Percentiles rank a stretch among this genome's conserved stretches.
Evolutionary conservation across 92 coral and sea anemone genomes (phyloP).

Genomic region (Anthopleura xanthogrammica): DNA sequence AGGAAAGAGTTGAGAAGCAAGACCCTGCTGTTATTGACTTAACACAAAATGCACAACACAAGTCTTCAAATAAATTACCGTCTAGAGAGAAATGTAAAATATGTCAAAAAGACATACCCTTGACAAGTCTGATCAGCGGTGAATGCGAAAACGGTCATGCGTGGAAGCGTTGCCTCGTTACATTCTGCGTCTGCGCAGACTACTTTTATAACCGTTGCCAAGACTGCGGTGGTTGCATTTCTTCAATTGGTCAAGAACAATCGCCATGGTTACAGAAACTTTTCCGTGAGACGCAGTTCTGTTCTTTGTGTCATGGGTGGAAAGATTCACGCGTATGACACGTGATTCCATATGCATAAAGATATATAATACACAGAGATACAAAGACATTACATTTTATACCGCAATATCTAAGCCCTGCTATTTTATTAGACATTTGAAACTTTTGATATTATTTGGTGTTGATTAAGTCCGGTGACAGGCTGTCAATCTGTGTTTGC

Average conservation of each 20-base stretch:
- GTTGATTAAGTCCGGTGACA: not conserved
- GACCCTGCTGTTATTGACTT: not conserved
- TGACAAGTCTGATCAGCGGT: constrained; percentile 21
- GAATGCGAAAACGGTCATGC: constrained; percentile 25
- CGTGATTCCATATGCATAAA: not conserved
- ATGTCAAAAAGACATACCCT: constrained; percentile 24
- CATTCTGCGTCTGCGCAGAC: constrained; percentile 34
- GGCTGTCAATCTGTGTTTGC: not conserved
- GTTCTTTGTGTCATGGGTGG: constrained; percentile 35
- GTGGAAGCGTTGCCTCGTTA: constrained; percentile 37
- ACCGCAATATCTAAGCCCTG: not conserved
- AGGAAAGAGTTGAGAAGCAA: not conserved
- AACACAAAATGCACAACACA: not conserved
- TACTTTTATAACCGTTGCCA: constrained; percentile 20
- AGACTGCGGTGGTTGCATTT: constrained; percentile 36
- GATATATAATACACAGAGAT: not conserved
- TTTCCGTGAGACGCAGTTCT: not conserved
- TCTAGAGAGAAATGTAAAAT: constrained; percentile 16
- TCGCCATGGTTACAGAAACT: constrained; percentile 41
- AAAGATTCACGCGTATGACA: constrained; percentile 19
- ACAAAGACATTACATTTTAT: not conserved
- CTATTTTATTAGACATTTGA: not conserved
- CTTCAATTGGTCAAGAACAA: constrained; percentile 21
- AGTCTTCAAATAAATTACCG: constrained; percentile 2
- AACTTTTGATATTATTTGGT: not conserved